Conservation (phyloP, 1,140 invertebrate species). For the Zaprionus ghesquierei region DNA sequence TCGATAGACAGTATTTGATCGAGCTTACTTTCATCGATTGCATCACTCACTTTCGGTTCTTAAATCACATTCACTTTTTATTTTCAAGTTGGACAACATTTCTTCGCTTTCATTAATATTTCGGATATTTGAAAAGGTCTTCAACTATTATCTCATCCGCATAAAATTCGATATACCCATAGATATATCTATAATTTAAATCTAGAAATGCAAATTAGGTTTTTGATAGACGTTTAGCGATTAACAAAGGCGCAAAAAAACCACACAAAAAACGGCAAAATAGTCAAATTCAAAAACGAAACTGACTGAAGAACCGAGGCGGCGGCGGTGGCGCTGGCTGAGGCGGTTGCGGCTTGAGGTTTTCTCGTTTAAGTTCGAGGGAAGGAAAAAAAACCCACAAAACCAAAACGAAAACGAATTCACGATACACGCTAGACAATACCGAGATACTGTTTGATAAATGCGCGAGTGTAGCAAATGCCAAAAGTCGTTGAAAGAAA, state of each 20-base stretch:
- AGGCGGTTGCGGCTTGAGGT: slow-evolving; percentile 12
- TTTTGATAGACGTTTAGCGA: slow-evolving; percentile 39
- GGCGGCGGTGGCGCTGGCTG: background rate
- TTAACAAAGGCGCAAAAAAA: slow-evolving; percentile 23
- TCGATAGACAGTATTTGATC: background rate
- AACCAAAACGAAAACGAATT: slow-evolving; percentile 3
- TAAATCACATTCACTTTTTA: slow-evolving; percentile 35
- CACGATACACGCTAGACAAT: background rate
- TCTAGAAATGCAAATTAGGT: slow-evolving; percentile 73
- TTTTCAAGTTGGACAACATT: slow-evolving; percentile 8
- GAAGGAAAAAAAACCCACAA: slow-evolving; percentile 47
- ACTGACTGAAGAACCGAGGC: slow-evolving; percentile 39
- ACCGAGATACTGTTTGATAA: slow-evolving; percentile 5
- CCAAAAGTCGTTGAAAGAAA: slow-evolving; percentile 50
- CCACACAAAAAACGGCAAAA: slow-evolving; percentile 14
- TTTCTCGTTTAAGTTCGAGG: slow-evolving; percentile 45
- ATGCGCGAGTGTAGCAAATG: slow-evolving; percentile 24
- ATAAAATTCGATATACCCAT: background rate
- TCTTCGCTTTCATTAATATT: slow-evolving; percentile 14
- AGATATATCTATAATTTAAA: slow-evolving; percentile 55
- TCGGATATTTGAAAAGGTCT: slow-evolving; percentile 1
- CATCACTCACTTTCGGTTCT: slow-evolving; percentile 18
- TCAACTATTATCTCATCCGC: background rate
- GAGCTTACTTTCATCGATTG: slow-evolving; percentile 22
- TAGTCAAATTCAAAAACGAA: slow-evolving; percentile 4